Conservation (phyloP, 1,140 invertebrate species). For the Adoxophyes honmai region DNA sequence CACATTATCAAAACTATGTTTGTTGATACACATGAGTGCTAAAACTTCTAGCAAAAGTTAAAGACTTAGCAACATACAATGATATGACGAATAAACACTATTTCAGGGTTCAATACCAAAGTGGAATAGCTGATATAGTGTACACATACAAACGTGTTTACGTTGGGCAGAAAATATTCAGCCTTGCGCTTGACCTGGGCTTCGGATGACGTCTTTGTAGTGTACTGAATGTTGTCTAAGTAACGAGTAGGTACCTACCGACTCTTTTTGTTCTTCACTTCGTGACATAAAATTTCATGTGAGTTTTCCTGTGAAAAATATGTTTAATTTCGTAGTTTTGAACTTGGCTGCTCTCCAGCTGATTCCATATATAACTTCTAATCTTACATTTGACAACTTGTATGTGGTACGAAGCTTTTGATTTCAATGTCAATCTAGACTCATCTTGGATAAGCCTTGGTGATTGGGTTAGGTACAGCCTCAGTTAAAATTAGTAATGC, state of each 20-base stretch:
- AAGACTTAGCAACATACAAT: background rate
- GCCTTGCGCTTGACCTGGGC: slow-evolving; percentile 43
- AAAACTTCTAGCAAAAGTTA: background rate
- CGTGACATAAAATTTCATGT: slow-evolving; percentile 14
- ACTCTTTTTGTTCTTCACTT: background rate
- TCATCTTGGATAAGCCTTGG: background rate
- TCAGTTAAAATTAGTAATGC: too few relatives aligned
- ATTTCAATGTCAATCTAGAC: slow-evolving; percentile 28
- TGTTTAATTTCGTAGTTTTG: slow-evolving; percentile 33
- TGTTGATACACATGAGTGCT: background rate
- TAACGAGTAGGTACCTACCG: background rate
- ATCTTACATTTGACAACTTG: slow-evolving; percentile 44
- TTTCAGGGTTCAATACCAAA: background rate
- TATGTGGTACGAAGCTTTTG: slow-evolving; percentile 29
- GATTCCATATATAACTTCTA: slow-evolving; percentile 45
- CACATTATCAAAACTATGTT: background rate
- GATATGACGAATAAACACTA: background rate
- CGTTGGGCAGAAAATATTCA: slow-evolving; percentile 28
- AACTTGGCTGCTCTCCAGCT: slow-evolving; percentile 52
- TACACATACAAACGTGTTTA: slow-evolving; percentile 13
- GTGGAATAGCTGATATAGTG: slow-evolving; percentile 3
- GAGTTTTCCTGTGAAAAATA: slow-evolving; percentile 24
- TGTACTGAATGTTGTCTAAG: slow-evolving; percentile 15
- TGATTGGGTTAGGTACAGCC: background rate
- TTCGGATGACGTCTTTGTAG: slow-evolving; percentile 3